phyloP scores from a whole-genome alignment of 1,140 invertebrate genomes.

The Periplaneta americana region DNA sequence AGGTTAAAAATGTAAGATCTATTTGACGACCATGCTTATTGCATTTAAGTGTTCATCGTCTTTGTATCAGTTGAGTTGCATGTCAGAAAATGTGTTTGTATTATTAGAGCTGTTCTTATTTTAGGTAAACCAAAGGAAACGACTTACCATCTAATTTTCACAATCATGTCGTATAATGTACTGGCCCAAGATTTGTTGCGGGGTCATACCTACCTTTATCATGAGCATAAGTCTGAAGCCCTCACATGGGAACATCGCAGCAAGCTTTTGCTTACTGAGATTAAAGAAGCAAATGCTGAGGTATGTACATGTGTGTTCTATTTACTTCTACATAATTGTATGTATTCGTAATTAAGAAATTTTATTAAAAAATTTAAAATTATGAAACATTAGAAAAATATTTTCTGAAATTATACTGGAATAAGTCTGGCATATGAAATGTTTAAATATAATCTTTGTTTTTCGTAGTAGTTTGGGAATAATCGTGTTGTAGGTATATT shows the following conservation, averaged over 20 bases:
- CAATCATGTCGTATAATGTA: conserved; percentile 77
- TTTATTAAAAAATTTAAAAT: too few relatives aligned
- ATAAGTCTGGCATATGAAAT: too few relatives aligned
- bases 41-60: too few relatives aligned
- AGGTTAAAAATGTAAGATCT: background rate
- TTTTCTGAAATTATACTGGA: too few relatives aligned
- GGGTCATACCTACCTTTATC: conserved; percentile 69
- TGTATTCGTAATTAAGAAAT: too few relatives aligned
- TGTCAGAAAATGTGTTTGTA: background rate
- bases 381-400: too few relatives aligned
- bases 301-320: conserved; percentile 42
- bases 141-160: background rate
- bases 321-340: conserved; percentile 4
- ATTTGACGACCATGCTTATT: too few relatives aligned
- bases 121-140: background rate
- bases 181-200: conserved; percentile 77
- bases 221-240: conserved; percentile 45
- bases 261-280: conserved; percentile 61
- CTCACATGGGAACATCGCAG: conserved; percentile 68
- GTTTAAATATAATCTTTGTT: too few relatives aligned
- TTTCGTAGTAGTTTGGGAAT: too few relatives aligned
- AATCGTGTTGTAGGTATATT: too few relatives aligned
- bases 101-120: background rate
- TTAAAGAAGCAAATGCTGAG: conserved; percentile 63
- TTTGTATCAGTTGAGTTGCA: background rate